Evolutionary conservation across 2,797 vertebrate species (phyloP), one percentile per base, ranked within the genome.

Genomic region (Pipistrellus pygmaeus): DNA sequence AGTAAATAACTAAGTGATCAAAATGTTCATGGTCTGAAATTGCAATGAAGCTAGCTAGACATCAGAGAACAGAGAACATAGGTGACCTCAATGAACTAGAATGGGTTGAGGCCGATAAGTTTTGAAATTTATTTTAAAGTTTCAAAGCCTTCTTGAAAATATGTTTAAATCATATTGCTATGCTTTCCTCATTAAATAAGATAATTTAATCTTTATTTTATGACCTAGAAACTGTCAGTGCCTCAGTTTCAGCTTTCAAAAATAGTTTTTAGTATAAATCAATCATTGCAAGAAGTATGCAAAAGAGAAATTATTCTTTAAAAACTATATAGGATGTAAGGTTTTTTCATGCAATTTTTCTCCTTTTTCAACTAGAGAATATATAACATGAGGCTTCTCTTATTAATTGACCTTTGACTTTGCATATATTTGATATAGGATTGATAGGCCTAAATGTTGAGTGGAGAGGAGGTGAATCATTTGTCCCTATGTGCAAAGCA

Each of bases 81-180:
- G 8, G 35, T 35, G 71, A 77, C 44, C 32, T 95, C 60, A 48
- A 18, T 64, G 71, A 92, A 92, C 14, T 85, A 77, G 53, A 89
- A 38, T 88, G 62, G 55, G 15, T 85, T 93, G 87, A 85, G 35
- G 75, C 7, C 20, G 2, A 57, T 46, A 21, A 69, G 20, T 81
- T 93, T 89, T 60, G 55, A 94, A 77, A 77, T 75, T 66, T 53
- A 68, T 48, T 78, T 94, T 77, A 88, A 69, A 77, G 25, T 77
- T 66, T 89, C 71, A 93, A 64, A 64, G 12, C 5, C 10, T 85
- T 30, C 53, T 69, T 85, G 46, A 71, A 91, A 66, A n/a, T 66
- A 85, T 57, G 80, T 72, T 73, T 51, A 71, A 78, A 46, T 8
- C 72, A 41, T 88, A 30, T 85, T 88, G 27, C 14, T 53, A 21